phyloP scores from a whole-genome alignment of 2,113 vertebrate genomes.

The Hyperoodon ampullatus region DNA sequence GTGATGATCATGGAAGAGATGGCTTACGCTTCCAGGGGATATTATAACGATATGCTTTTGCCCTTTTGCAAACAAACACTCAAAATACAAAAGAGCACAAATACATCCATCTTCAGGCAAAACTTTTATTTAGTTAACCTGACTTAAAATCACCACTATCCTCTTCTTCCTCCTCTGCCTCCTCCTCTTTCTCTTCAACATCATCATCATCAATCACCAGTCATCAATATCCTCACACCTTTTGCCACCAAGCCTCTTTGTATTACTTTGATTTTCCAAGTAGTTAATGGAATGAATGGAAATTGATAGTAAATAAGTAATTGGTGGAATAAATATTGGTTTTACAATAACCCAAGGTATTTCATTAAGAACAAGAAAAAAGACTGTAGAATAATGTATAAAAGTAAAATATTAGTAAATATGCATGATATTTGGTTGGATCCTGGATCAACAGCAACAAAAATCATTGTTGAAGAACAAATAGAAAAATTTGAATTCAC shows the following conservation, averaged over 20 bases:
- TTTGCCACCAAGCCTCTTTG: neutral
- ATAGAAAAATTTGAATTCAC: neutral
- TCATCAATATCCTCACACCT: too few relatives aligned
- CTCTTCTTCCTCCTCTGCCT: neutral
- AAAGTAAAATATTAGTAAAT: neutral
- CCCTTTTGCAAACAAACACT: neutral
- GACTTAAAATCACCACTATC: neutral
- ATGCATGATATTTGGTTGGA: neutral
- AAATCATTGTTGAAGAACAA: neutral
- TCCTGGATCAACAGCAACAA: neutral
- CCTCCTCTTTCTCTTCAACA: neutral
- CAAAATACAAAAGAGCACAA: neutral
- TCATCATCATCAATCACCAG: neutral
- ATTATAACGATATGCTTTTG: neutral
- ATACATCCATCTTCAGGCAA: neutral
- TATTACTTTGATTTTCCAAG: neutral
- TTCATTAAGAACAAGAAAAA: neutral
- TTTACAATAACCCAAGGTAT: neutral
- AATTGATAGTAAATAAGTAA: neutral
- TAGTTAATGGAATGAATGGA: neutral
- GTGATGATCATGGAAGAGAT: rapidly evolving
- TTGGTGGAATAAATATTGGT: neutral
- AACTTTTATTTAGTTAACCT: neutral
- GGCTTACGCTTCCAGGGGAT: rapidly evolving
- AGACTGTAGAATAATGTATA: neutral